phyloP scores from a whole-genome alignment of 2,888 invertebrate species.

The Drosophila putrida region DNA sequence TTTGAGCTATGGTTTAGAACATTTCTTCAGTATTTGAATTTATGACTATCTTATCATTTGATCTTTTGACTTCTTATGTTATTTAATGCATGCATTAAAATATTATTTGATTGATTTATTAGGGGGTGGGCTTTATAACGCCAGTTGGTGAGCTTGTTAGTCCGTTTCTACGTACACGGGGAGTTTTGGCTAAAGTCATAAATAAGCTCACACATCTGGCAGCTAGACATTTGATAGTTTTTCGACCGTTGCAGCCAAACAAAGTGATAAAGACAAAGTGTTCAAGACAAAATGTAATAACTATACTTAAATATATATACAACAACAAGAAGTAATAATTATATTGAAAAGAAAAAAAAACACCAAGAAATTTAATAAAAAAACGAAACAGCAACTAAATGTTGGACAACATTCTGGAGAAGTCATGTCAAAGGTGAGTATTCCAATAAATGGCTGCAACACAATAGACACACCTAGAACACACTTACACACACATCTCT shows the following conservation, averaged over 20 bases:
- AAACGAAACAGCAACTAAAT: constrained; percentile 35
- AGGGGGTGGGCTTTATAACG: constrained; percentile 10
- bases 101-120: constrained; percentile 60
- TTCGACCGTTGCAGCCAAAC: constrained; percentile 65
- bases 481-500: constrained; percentile 3
- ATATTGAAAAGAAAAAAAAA: too few relatives aligned
- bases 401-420: constrained; percentile 38
- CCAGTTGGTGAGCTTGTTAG: constrained; percentile 6
- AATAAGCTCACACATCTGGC: constrained; percentile 13
- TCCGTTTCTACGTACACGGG: constrained; percentile 7
- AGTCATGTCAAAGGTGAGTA: constrained; percentile 74
- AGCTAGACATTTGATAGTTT: constrained; percentile 64
- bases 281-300: constrained; percentile 77
- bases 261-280: constrained; percentile 79
- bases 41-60: constrained; percentile 35
- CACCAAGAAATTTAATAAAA: constrained; percentile 12
- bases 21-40: constrained; percentile 4
- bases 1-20: constrained; percentile 19
- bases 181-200: constrained; percentile 13
- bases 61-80: background rate
- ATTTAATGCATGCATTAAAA: constrained; percentile 65
- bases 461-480: constrained; percentile 57
- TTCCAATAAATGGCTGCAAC: constrained; percentile 12
- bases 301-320: constrained; percentile 50
- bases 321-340: constrained; percentile 24